These are phyloP conservation scores for Chymomyza costata DNA, from an alignment of 1,140 invertebrate species.

Conservation along the genomic window DNA sequence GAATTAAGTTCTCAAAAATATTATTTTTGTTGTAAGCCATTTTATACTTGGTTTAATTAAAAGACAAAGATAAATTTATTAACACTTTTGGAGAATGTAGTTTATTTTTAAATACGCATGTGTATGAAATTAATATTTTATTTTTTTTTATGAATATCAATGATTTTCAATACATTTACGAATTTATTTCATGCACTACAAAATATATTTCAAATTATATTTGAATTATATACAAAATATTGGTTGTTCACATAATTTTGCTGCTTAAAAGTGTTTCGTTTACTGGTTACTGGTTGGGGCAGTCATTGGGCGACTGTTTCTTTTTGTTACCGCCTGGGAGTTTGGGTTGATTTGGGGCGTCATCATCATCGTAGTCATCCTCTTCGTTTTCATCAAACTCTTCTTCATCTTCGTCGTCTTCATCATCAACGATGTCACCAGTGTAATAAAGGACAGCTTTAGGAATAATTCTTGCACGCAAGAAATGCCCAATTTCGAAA, in stretches of 20 bases:
- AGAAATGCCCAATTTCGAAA: constrained; percentile 99
- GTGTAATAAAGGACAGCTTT: constrained; percentile 96
- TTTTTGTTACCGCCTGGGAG: constrained; percentile 44
- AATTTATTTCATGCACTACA: constrained; percentile 64
- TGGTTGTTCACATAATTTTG: constrained; percentile 32
- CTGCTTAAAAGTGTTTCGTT: constrained; percentile 13
- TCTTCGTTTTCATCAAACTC: constrained; percentile 69
- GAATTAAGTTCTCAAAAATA: no score
- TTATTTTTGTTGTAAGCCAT: no score
- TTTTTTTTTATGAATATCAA: no score
- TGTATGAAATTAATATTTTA: no score
- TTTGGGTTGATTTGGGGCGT: constrained; percentile 33
- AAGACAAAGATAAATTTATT: no score
- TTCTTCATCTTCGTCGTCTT: constrained; percentile 81
- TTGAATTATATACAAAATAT: constrained; percentile 57
- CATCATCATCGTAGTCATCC: constrained; percentile 75
- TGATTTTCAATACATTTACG: no score
- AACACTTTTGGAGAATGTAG: no score
- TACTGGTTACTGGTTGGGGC: constrained; percentile 63
- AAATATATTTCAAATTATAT: constrained; percentile 66
- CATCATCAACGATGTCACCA: constrained; percentile 87
- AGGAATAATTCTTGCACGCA: constrained; percentile 94
- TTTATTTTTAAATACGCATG: no score
- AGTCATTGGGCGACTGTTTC: constrained; percentile 63
- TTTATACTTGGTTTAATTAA: no score